phyloP scores from a whole-genome alignment of 2,797 vertebrate species.

The Orientallactaga sibirica region DNA sequence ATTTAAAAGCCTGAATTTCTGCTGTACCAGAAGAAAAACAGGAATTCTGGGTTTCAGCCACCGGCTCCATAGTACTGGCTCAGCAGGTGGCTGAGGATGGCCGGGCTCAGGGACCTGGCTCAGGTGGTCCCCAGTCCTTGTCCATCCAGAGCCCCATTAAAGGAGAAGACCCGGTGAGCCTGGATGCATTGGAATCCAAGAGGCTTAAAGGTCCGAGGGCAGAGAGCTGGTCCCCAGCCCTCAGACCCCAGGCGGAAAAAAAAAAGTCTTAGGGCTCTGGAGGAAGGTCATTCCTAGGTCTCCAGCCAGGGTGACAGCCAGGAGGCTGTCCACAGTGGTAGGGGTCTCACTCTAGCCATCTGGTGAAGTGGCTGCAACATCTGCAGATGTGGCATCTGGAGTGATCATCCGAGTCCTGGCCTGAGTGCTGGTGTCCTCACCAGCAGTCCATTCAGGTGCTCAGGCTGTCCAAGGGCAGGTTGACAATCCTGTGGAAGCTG shows the following conservation, averaged over 20 bases:
- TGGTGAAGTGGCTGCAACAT: neutral
- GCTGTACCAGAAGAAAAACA: too few species aligned
- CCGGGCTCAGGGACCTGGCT: conserved; percentile 55
- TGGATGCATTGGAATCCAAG: conserved; percentile 82
- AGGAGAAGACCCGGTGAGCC: conserved; percentile 89
- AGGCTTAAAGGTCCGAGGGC: conserved; percentile 89
- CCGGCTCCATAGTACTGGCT: conserved; percentile 88
- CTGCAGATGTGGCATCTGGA: neutral
- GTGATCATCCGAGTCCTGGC: neutral
- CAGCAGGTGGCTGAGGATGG: conserved; percentile 87
- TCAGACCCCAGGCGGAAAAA: conserved; percentile 85
- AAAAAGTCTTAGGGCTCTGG: conserved; percentile 74
- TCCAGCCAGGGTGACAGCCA: conserved; percentile 88
- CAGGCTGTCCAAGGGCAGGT: neutral
- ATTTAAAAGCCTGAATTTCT: conserved; percentile 86
- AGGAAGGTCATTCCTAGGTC: conserved; percentile 90
- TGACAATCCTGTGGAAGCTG: conserved; percentile 50
- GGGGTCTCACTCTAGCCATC: neutral
- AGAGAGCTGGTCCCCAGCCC: conserved; percentile 92
- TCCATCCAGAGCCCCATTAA: conserved; percentile 94
- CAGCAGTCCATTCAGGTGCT: neutral
- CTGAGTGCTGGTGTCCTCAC: neutral
- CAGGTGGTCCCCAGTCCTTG: conserved; percentile 86
- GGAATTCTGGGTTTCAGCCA: neutral
- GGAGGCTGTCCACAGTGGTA: conserved; percentile 74